Conservation (phyloP, 2,888 invertebrate species). For the Achlya flavicornis region DNA sequence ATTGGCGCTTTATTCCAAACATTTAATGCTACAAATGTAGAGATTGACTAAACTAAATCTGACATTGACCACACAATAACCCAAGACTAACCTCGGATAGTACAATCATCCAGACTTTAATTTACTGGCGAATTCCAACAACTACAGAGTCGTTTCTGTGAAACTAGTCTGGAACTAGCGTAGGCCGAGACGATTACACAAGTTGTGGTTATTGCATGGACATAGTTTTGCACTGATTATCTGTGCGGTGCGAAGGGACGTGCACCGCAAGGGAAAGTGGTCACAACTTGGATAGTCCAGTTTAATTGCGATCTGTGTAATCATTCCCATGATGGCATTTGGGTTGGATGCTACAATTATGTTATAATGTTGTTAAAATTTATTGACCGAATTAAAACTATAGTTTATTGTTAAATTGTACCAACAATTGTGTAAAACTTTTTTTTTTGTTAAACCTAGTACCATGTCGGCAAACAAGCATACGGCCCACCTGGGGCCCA, state of each 20-base stretch:
- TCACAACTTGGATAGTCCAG: conserved; percentile 45
- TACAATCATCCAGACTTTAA: neutral
- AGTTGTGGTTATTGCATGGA: conserved; percentile 32
- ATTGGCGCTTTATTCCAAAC: too few relatives aligned
- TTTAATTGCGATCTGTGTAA: conserved; percentile 52
- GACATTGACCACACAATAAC: neutral
- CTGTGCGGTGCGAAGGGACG: conserved; percentile 47
- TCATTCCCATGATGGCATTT: conserved; percentile 37
- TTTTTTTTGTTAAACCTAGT: too few relatives aligned
- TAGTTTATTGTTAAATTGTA: too few relatives aligned
- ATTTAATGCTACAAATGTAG: too few relatives aligned
- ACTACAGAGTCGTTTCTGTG: conserved; percentile 22
- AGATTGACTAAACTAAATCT: neutral
- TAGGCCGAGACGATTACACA: conserved; percentile 32
- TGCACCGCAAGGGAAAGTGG: conserved; percentile 44
- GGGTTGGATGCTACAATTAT: conserved; percentile 19
- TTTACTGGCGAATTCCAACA: conserved; percentile 15
- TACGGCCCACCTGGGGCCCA: too few relatives aligned
- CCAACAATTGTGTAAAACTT: too few relatives aligned
- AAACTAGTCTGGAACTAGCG: conserved; percentile 32
- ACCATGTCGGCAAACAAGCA: too few relatives aligned
- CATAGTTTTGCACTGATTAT: conserved; percentile 58
- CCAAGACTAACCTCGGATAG: neutral
- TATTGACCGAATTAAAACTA: too few relatives aligned
- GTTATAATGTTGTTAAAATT: too few relatives aligned